Base-by-base conservation (phyloP, 2,797 vertebrate genomes). In the Platalea minor region DNA sequence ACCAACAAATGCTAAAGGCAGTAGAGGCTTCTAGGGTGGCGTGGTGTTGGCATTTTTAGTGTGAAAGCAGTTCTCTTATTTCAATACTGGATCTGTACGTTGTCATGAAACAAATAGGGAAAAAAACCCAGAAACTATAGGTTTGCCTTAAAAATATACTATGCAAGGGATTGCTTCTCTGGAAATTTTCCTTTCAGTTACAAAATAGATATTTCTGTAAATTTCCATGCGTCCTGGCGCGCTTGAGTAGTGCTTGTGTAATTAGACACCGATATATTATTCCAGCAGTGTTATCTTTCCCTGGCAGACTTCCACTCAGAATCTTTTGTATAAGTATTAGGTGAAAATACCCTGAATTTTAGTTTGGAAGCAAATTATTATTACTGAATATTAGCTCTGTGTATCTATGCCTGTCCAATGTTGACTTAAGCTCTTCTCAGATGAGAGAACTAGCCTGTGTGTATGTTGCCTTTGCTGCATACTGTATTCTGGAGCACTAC, bases 361-460 rank as follows among this genome's bases (percentile, higher is more conserved):
- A 41, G 23, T 88, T 72, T 51, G 26, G 43, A 43, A 89, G 15
- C 18, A 63, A 53, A 28, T 78, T 61, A 41, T 70, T 78, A 3
- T 63, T 91, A 57, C 61, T 48, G 50, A 46, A 28, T 73, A 35
- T 63, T 76, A 64, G 10, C 35, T 87, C 31, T 63, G 28, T 41
- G 5, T 59, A 23, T 51, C 46, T 56, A 11, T 4, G 0, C 20
- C 60, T 92, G 21, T 31, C 31, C 25, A 28, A 1, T 1, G 0
- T 80, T 69, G 41, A 41, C 45, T 68, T n/a, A 46, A 84, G 13
- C 15, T 86, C 29, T 70, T 64, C 18, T 43, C 29, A 83, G 31
- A 7, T 21, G n/a, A 73, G 69, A 89, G 17, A 78, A 54, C 5
- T 41, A 37, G 35, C 28, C 13, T 41, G 8, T 61, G 14, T 41